These are phyloP conservation scores for Prenolepis imparis DNA, from an alignment of 2,888 invertebrate species.

Conservation along the genomic window DNA sequence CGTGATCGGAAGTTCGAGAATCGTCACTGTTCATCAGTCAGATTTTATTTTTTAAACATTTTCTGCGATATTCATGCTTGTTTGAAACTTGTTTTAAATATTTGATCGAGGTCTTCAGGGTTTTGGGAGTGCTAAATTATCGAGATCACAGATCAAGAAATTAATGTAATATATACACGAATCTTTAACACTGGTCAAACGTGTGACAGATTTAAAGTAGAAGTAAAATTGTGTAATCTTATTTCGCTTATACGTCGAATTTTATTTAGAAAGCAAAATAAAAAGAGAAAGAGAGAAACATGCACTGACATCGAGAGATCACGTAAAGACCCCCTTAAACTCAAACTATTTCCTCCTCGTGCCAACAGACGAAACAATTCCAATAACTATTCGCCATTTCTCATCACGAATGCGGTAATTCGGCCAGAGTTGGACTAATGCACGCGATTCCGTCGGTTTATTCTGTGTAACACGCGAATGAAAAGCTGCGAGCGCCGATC, in stretches of 20 bases:
- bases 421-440: not conserved
- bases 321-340: not conserved
- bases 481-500: constrained; percentile 46
- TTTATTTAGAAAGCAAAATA: not conserved
- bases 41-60: not conserved
- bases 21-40: not conserved
- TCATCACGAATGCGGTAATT: not conserved
- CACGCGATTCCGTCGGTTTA: constrained; percentile 28
- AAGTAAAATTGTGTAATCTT: not conserved
- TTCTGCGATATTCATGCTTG: not conserved
- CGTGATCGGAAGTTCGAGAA: constrained; percentile 6
- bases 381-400: constrained; percentile 25
- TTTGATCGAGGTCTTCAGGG: not conserved
- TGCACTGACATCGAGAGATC: not conserved
- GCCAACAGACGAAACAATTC: constrained; percentile 24
- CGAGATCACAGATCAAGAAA: not conserved
- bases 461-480: constrained; percentile 20
- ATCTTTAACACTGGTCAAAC: not conserved
- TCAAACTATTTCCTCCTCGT: constrained; percentile 1
- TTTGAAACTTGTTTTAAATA: not conserved
- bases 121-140: not conserved
- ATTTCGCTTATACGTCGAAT: not conserved
- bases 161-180: not conserved
- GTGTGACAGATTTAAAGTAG: not conserved
- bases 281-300: not conserved